A percentile compares a stretch with the other conserved stretches of the same genome.
Conservation (phyloP, 2,113 vertebrate species). For the Clarias gariepinus region DNA sequence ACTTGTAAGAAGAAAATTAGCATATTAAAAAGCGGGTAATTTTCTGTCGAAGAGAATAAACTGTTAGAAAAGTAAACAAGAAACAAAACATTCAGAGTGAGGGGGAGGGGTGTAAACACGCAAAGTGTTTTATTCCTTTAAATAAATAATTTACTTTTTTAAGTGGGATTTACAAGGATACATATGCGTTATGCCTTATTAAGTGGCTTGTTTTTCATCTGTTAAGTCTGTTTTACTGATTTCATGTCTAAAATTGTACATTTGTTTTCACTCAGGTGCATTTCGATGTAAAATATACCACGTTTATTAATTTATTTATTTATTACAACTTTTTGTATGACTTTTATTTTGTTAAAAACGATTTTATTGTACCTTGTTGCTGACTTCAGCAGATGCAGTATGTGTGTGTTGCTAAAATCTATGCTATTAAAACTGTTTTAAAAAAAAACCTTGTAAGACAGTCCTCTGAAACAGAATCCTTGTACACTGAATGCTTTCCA, state of each 20-base stretch:
- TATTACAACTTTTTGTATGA: not conserved
- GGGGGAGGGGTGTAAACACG: not conserved
- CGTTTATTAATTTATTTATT: no score
- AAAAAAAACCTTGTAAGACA: not conserved
- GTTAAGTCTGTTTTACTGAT: not conserved
- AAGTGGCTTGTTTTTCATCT: not conserved
- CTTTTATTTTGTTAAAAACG: constrained; percentile 44
- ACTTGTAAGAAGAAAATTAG: no score
- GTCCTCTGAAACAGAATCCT: not conserved
- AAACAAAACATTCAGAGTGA: not conserved
- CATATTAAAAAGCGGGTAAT: no score
- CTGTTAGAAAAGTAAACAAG: not conserved
- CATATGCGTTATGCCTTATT: no score
- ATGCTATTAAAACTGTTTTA: not conserved
- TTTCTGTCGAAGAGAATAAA: not conserved
- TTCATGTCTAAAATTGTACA: not conserved
- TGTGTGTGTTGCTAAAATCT: not conserved
- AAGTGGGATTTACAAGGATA: no score
- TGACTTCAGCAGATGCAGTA: constrained; percentile 9
- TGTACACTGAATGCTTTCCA: not conserved
- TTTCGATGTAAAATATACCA: no score
- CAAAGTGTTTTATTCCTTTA: not conserved
- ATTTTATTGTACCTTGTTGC: constrained; percentile 1
- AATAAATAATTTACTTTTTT: not conserved
- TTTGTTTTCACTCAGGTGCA: not conserved